Conservation (phyloP, 2,113 vertebrate genomes). For the Lota lota region DNA sequence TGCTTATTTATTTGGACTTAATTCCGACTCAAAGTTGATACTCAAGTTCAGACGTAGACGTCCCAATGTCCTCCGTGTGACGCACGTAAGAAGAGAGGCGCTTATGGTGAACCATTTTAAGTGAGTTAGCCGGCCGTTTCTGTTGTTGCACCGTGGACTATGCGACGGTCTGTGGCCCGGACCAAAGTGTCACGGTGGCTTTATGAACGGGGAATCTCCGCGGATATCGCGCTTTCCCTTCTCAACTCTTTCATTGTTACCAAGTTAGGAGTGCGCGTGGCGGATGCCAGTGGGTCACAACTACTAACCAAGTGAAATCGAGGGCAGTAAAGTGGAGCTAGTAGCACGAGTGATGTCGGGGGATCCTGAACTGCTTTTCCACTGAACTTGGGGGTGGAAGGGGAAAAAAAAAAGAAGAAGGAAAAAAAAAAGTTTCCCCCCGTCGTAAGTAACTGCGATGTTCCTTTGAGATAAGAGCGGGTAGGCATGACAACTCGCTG, state of each 20-base stretch:
- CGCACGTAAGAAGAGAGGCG: constrained; percentile 30
- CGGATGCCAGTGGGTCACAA: constrained; percentile 37
- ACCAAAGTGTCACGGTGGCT: constrained; percentile 34
- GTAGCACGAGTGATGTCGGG: constrained; percentile 45
- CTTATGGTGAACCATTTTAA: constrained; percentile 8
- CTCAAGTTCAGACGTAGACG: constrained; percentile 48
- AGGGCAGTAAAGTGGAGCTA: neutral
- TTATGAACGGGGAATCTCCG: neutral
- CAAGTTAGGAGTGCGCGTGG: constrained; percentile 51
- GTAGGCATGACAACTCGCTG: constrained; percentile 74
- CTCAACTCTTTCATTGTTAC: constrained; percentile 58
- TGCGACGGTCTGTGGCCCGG: constrained; percentile 7
- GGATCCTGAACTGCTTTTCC: constrained; percentile 48
- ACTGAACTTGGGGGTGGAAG: constrained; percentile 42
- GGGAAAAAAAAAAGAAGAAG: constrained; percentile 14
- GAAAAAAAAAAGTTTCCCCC: constrained; percentile 17
- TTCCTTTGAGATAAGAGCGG: constrained; percentile 76
- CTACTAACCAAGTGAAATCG: neutral
- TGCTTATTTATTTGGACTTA: constrained; percentile 43
- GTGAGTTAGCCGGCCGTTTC: constrained; percentile 7
- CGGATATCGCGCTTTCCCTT: constrained; percentile 43
- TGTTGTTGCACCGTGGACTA: neutral
- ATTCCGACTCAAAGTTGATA: constrained; percentile 28
- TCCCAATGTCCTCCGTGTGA: constrained; percentile 34
- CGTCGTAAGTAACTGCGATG: constrained; percentile 69